Percentiles rank a stretch among this genome's conserved stretches.
These are phyloP conservation scores for Harpagifer antarcticus DNA, from an alignment of 2,797 vertebrate species.

Conservation along the genomic window DNA sequence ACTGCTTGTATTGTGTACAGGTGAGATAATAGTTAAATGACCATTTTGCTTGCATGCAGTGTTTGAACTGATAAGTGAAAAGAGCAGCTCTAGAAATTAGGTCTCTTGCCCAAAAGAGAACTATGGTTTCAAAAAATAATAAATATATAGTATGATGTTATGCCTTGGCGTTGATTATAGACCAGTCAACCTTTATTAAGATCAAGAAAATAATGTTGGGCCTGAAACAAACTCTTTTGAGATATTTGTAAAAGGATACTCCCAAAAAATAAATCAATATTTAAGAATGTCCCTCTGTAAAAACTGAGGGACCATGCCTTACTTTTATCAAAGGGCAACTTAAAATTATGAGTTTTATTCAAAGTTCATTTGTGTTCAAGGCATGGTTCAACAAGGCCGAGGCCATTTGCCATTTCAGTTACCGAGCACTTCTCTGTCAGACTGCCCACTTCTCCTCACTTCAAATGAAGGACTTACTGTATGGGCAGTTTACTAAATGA, in stretches of 20 bases:
- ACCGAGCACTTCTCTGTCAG: conserved; percentile 27
- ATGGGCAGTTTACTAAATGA: conserved; percentile 59
- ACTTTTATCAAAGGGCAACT: conserved; percentile 18
- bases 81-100: conserved; percentile 6
- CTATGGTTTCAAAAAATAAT: not conserved
- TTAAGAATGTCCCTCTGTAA: not conserved
- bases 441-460: conserved; percentile 44
- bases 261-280: conserved; percentile 23
- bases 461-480: conserved; percentile 61
- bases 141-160: conserved; percentile 7
- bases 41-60: conserved; percentile 1
- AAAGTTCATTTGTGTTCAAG: conserved; percentile 18
- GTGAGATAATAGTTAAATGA: conserved; percentile 77
- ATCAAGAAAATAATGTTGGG: not conserved
- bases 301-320: not conserved
- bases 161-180: conserved; percentile 5
- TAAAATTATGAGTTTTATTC: conserved; percentile 18
- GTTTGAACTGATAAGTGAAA: conserved; percentile 11
- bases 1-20: conserved; percentile 97
- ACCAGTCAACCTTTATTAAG: not conserved
- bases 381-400: conserved; percentile 25
- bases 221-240: not conserved
- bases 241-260: not conserved
- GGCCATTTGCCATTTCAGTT: conserved; percentile 33
- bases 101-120: conserved; percentile 7